phyloP scores from a whole-genome alignment of 2,797 vertebrate genomes.

The Morelia viridis region DNA sequence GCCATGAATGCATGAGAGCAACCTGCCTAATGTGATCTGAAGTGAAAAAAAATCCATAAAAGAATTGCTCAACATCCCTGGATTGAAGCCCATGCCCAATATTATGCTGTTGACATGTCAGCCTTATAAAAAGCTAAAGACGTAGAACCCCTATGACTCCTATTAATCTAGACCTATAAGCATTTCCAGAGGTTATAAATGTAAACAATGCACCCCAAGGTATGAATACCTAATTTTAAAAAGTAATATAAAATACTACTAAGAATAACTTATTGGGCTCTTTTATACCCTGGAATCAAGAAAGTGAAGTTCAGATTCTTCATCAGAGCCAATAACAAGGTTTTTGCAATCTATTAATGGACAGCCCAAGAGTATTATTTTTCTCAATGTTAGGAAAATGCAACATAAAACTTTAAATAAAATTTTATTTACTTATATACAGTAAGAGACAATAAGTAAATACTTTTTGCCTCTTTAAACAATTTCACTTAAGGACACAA shows the following conservation, averaged over 20 bases:
- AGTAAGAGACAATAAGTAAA: conserved; percentile 64
- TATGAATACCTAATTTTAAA: background rate
- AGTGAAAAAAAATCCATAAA: too few species aligned
- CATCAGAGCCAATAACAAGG: background rate
- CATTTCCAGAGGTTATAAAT: background rate
- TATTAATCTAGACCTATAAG: background rate
- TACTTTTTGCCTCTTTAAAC: conserved; percentile 49
- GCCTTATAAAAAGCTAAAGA: background rate
- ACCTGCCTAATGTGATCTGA: background rate
- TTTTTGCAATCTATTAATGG: background rate
- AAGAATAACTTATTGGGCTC: background rate
- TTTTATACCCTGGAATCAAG: background rate
- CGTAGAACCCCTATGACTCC: too few species aligned
- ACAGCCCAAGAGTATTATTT: background rate
- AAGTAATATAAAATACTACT: background rate
- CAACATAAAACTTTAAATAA: conserved; percentile 62
- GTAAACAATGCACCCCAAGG: too few species aligned
- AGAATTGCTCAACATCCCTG: background rate
- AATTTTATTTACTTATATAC: conserved; percentile 71
- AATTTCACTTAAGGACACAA: conserved; percentile 53
- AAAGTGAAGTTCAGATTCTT: background rate
- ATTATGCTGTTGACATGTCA: background rate
- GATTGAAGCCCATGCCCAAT: background rate
- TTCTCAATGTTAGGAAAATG: background rate
- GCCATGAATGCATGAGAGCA: background rate